These are phyloP conservation scores for Uloborus plumipes DNA, from an alignment of 2,888 invertebrate genomes.

Conservation along the genomic window DNA sequence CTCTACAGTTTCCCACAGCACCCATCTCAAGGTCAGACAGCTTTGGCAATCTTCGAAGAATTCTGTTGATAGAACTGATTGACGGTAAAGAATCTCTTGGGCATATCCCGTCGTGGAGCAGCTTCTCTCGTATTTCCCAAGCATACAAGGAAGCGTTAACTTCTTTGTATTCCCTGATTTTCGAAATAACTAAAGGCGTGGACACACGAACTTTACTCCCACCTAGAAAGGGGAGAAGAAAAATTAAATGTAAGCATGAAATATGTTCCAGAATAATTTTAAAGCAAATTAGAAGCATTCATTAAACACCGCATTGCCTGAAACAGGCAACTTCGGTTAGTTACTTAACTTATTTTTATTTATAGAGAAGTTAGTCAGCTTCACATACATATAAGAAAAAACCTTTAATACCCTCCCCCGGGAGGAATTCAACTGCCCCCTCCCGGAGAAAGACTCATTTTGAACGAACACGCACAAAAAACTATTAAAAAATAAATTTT, in stretches of 20 bases:
- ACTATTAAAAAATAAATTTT: too few relatives aligned
- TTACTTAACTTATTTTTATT: too few relatives aligned
- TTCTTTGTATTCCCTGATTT: constrained; percentile 68
- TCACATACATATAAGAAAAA: too few relatives aligned
- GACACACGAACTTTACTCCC: constrained; percentile 69
- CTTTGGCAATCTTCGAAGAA: constrained; percentile 64
- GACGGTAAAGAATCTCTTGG: constrained; percentile 67
- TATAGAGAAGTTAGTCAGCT: too few relatives aligned
- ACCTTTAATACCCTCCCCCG: too few relatives aligned
- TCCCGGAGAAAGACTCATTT: too few relatives aligned
- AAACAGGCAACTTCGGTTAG: too few relatives aligned
- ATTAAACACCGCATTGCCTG: too few relatives aligned
- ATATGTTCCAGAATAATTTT: neutral
- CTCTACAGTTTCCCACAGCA: too few relatives aligned
- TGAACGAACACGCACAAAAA: too few relatives aligned
- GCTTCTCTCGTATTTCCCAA: constrained; percentile 68
- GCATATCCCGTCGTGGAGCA: constrained; percentile 67
- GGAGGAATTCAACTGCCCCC: too few relatives aligned
- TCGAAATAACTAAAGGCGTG: constrained; percentile 68
- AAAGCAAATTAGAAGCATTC: too few relatives aligned
- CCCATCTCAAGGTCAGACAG: neutral
- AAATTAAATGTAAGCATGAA: neutral
- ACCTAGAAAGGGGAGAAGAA: constrained; percentile 66
- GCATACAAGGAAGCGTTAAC: constrained; percentile 68
- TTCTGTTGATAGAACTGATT: constrained; percentile 68